Percentiles rank a stretch among this genome's conserved stretches.
Evolutionary conservation across 2,113 vertebrate genomes (phyloP).

Genomic region (Gila orcuttii): DNA sequence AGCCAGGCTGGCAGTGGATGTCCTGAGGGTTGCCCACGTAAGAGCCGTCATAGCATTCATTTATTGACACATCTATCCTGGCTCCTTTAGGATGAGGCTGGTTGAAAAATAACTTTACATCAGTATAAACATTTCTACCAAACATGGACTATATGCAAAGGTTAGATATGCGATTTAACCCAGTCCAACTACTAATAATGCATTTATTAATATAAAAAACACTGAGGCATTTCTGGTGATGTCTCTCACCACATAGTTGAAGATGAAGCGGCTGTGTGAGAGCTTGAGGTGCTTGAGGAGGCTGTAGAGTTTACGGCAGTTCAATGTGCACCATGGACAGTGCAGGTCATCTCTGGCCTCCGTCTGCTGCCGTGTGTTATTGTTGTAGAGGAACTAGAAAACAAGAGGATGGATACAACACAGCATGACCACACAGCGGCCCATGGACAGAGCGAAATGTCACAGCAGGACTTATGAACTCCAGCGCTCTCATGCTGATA

Average conservation of each 20-base stretch:
- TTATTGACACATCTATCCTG: conserved; percentile 98
- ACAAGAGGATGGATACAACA: background rate
- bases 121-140: background rate
- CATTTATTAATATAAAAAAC: background rate
- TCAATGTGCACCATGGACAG: conserved; percentile 97
- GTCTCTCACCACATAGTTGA: conserved; percentile 93
- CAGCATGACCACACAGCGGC: background rate
- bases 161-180: background rate
- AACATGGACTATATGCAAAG: background rate
- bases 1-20: conserved; percentile 97
- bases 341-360: conserved; percentile 96
- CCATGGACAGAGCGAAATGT: background rate
- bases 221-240: background rate
- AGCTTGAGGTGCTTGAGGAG: conserved; percentile 98
- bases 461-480: background rate
- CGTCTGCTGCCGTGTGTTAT: conserved; percentile 96
- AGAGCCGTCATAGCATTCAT: conserved; percentile 98
- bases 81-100: conserved; percentile 99
- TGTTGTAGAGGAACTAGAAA: conserved; percentile 93
- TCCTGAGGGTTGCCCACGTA: conserved; percentile 99
- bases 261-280: conserved; percentile 97
- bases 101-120: background rate
- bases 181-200: background rate
- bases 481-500: background rate
- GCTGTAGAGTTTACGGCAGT: conserved; percentile 97